A percentile compares a stretch with the other conserved stretches of the same genome.
Conservation (phyloP, 1,140 invertebrate species). For the Epicauta chinensis region DNA sequence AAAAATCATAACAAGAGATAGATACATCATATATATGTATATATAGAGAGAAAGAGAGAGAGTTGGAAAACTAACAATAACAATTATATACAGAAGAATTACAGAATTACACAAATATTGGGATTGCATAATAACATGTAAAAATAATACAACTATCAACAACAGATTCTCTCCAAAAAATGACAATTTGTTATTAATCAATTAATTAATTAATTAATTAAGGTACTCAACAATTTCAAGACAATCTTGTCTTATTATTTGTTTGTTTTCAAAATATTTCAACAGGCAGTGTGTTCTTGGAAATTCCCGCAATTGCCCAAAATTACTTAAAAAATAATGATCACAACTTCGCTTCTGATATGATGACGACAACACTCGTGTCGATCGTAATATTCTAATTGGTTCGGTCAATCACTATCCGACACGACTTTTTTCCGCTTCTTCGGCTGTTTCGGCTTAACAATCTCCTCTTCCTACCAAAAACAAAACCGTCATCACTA, state of each 20-base stretch:
- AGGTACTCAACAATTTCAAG: conserved; percentile 21
- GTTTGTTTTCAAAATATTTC: conserved; percentile 8
- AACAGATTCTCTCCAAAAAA: background rate
- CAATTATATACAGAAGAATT: conserved; percentile 32
- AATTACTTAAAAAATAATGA: conserved; percentile 3
- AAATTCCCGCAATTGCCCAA: conserved; percentile 1
- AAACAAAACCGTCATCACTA: conserved; percentile 6
- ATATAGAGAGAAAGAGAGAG: background rate
- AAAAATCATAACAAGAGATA: conserved; percentile 29
- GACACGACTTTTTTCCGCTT: conserved; percentile 83
- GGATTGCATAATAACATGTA: conserved; percentile 21
- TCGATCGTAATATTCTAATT: conserved; percentile 5
- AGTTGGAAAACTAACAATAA: conserved; percentile 34
- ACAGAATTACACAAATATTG: conserved; percentile 22
- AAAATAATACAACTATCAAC: conserved; percentile 18
- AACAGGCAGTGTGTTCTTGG: conserved; percentile 11
- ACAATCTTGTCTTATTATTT: conserved; percentile 6
- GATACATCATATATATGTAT: no score
- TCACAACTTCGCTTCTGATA: conserved; percentile 26
- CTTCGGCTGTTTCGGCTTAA: conserved; percentile 77
- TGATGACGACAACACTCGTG: conserved; percentile 10
- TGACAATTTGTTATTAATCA: conserved; percentile 9
- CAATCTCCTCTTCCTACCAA: conserved; percentile 72
- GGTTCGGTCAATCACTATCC: conserved; percentile 71
- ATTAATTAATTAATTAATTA: no score